Conservation (phyloP, 1,140 invertebrate species). For the Grapholita molesta region DNA sequence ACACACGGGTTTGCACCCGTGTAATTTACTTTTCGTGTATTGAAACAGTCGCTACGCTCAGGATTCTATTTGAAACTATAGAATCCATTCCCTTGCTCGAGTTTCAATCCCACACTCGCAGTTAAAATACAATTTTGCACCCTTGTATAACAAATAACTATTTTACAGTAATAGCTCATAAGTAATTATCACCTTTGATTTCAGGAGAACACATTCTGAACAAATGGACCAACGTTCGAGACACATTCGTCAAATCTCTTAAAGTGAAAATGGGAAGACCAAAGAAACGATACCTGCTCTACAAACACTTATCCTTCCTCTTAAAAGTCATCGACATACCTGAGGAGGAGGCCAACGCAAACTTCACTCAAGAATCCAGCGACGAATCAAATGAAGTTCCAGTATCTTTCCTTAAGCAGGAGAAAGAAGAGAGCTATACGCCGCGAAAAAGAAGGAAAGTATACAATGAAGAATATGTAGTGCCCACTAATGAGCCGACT, state of each 20-base stretch:
- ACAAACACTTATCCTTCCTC: conserved; percentile 58
- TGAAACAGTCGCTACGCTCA: too few species aligned
- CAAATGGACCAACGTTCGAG: conserved; percentile 66
- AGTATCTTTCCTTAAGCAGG: neutral
- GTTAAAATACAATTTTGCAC: too few species aligned
- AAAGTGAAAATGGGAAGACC: conserved; percentile 49
- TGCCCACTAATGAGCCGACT: conserved; percentile 22
- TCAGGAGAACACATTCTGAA: conserved; percentile 55
- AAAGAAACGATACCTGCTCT: conserved; percentile 52
- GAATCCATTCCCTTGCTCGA: too few species aligned
- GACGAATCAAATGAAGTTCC: conserved; percentile 2
- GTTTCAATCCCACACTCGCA: too few species aligned
- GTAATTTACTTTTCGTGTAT: too few species aligned
- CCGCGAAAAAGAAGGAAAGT: neutral
- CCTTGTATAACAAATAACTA: too few species aligned
- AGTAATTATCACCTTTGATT: too few species aligned
- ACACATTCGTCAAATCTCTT: conserved; percentile 59
- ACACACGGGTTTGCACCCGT: too few species aligned
- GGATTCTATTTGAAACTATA: too few species aligned
- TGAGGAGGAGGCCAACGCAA: conserved; percentile 26
- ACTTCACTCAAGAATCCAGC: neutral
- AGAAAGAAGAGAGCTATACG: neutral
- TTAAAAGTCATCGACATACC: conserved; percentile 34
- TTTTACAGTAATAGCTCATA: too few species aligned
- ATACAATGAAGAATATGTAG: neutral